Conservation (phyloP, 2,888 invertebrate species). For the Seira ritae region DNA sequence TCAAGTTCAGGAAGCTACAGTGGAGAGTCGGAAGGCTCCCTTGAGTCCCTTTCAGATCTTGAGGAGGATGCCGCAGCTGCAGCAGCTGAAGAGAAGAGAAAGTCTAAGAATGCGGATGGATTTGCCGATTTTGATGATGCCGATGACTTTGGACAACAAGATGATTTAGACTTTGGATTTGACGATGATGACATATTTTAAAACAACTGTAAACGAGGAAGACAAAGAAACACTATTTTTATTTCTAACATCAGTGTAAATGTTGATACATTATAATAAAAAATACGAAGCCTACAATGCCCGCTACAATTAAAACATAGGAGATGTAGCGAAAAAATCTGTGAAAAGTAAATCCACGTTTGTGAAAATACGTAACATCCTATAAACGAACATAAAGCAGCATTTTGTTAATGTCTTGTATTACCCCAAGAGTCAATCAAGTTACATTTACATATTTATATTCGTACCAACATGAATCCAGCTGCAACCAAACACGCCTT, state of each 20-base stretch:
- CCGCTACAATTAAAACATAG: background rate
- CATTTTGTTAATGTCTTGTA: too few species aligned
- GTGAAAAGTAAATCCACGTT: conserved; percentile 34
- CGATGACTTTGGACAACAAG: conserved; percentile 29
- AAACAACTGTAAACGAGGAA: background rate
- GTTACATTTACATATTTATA: background rate
- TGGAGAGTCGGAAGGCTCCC: conserved; percentile 36
- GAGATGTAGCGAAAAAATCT: conserved; percentile 21
- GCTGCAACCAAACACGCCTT: conserved; percentile 55
- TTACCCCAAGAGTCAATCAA: background rate
- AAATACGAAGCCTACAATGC: background rate
- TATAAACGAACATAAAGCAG: conserved; percentile 29
- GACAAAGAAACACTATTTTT: background rate
- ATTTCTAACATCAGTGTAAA: too few species aligned
- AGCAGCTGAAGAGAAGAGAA: background rate
- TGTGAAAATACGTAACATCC: conserved; percentile 49
- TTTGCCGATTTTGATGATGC: conserved; percentile 45
- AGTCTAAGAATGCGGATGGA: background rate
- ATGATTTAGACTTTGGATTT: conserved; percentile 21
- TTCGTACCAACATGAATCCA: conserved; percentile 60
- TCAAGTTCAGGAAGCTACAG: conserved; percentile 9
- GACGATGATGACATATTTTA: conserved; percentile 30
- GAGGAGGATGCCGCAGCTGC: conserved; percentile 42
- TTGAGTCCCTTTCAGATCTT: conserved; percentile 42
- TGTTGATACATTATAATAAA: too few species aligned